A percentile compares a stretch with the other conserved stretches of the same genome.
phyloP scores from a whole-genome alignment of 2,797 vertebrate genomes.

The Amblyraja radiata region DNA sequence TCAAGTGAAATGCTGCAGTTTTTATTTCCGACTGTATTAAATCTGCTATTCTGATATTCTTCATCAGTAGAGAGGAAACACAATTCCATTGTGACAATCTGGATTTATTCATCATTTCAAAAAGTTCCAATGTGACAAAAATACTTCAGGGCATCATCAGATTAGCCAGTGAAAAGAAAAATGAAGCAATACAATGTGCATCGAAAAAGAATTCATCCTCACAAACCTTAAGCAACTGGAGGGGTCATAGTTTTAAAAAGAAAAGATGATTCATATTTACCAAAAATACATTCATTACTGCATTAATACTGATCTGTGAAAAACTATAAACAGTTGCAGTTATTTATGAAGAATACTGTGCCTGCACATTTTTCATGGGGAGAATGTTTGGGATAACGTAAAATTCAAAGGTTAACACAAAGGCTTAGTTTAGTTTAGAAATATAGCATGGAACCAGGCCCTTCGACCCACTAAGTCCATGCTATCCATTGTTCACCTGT shows the following conservation, averaged over 20 bases:
- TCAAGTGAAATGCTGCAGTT: neutral
- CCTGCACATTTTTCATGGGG: too few species aligned
- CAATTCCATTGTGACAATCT: neutral
- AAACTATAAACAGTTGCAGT: neutral
- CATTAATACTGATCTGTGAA: neutral
- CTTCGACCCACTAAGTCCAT: too few species aligned
- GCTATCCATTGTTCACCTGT: too few species aligned
- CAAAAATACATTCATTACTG: neutral
- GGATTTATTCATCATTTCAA: constrained; percentile 6
- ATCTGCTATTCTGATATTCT: constrained; percentile 1
- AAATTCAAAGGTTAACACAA: neutral
- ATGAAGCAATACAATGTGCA: neutral
- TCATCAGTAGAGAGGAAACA: neutral
- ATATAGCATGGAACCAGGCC: too few species aligned
- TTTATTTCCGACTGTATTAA: neutral
- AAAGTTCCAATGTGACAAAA: constrained; percentile 7
- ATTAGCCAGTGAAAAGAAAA: constrained; percentile 1
- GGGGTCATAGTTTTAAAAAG: neutral
- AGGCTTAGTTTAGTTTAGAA: neutral
- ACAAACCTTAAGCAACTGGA: neutral
- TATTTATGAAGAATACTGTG: neutral
- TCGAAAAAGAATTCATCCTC: neutral
- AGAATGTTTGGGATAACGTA: neutral
- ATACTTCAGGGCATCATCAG: neutral
- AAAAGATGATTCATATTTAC: neutral